These are phyloP conservation scores for Cossypha caffra DNA, from an alignment of 2,797 vertebrate genomes.

Conservation along the genomic window DNA sequence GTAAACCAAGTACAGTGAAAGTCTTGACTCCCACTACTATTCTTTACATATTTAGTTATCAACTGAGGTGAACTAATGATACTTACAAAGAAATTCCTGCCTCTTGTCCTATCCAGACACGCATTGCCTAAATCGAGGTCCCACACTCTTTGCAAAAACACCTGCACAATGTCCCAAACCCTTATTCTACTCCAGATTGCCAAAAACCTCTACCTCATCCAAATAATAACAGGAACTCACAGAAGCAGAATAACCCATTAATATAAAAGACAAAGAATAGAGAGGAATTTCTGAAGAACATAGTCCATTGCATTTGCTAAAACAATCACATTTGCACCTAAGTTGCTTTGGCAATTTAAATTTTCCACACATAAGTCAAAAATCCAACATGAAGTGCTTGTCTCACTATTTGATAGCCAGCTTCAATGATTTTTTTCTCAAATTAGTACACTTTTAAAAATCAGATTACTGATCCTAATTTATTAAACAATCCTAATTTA, in stretches of 20 bases:
- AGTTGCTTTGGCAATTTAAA: not conserved
- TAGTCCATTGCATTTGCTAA: not conserved
- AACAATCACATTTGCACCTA: not conserved
- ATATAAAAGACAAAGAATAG: not conserved
- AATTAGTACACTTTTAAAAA: not conserved
- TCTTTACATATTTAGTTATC: not conserved
- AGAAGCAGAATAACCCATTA: not conserved
- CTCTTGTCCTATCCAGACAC: not conserved
- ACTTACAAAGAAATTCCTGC: not conserved
- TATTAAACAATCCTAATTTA: not conserved
- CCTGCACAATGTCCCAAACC: not conserved
- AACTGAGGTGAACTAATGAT: not conserved
- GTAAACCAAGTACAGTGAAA: not conserved
- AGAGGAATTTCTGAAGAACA: not conserved
- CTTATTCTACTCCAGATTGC: not conserved
- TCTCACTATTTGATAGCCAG: not conserved
- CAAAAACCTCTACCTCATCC: not conserved
- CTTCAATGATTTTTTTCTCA: not conserved
- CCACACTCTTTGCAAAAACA: not conserved
- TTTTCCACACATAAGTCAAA: not conserved
- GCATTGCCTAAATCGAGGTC: not conserved
- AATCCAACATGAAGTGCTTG: not conserved
- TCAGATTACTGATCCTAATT: not conserved
- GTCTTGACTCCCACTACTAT: not conserved
- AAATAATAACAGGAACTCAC: not conserved